Evolutionary conservation across 2,797 vertebrate genomes (phyloP).

Genomic region (Hylomyscus alleni): DNA sequence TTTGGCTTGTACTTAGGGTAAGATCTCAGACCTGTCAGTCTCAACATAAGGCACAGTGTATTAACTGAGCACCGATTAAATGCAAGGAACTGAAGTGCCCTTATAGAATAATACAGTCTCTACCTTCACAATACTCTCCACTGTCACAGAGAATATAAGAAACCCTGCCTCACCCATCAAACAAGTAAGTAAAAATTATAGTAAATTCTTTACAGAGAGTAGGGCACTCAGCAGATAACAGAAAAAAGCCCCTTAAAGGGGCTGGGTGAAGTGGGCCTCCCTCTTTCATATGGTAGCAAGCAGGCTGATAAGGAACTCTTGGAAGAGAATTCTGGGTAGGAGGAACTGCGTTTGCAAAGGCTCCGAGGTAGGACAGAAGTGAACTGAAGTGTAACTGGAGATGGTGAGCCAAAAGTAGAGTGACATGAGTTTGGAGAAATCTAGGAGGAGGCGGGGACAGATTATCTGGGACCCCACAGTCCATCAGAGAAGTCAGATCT

Average conservation of each 20-base stretch:
- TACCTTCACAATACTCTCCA: not conserved
- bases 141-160: not conserved
- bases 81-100: not conserved
- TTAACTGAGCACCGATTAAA: not conserved
- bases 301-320: not conserved
- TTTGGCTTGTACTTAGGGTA: not conserved
- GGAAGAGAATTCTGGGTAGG: not conserved
- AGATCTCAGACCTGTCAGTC: not conserved
- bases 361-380: not conserved
- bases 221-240: not conserved
- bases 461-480: no score
- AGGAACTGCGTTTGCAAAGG: not conserved
- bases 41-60: not conserved
- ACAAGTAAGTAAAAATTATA: not conserved
- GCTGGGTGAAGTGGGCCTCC: not conserved
- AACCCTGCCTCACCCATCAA: not conserved
- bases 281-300: not conserved
- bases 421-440: not conserved
- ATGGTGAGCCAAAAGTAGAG: not conserved
- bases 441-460: not conserved
- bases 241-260: not conserved
- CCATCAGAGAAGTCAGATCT: no score
- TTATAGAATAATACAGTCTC: not conserved
- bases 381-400: not conserved
- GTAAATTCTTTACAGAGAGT: slow-evolving; percentile 20